These are phyloP conservation scores for Eristalis pertinax DNA, from an alignment of 2,888 invertebrate species.

Conservation along the genomic window DNA sequence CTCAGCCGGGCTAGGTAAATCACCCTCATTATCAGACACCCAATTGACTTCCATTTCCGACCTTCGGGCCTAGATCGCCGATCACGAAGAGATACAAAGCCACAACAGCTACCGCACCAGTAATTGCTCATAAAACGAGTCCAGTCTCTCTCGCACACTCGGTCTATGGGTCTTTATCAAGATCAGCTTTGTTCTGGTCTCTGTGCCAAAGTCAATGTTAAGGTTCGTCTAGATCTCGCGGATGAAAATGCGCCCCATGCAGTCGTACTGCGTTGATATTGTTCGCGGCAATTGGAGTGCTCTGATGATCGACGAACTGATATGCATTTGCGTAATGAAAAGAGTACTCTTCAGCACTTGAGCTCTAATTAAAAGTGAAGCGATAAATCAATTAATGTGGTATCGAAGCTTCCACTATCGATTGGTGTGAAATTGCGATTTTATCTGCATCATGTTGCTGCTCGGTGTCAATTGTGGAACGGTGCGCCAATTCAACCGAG, in stretches of 20 bases:
- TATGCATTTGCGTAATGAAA: constrained; percentile 1
- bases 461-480: constrained; percentile 41
- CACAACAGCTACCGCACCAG: constrained; percentile 16
- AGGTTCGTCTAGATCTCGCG: background rate
- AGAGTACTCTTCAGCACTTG: constrained; percentile 7
- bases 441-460: constrained; percentile 13
- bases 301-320: background rate
- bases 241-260: background rate
- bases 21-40: constrained; percentile 69
- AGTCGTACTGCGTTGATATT: background rate
- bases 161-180: background rate
- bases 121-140: constrained; percentile 40
- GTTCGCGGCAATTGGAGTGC: constrained; percentile 6
- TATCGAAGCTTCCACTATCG: constrained; percentile 10
- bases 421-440: constrained; percentile 21
- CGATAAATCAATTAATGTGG: constrained; percentile 62
- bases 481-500: constrained; percentile 30
- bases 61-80: constrained; percentile 58
- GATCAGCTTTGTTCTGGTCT: background rate
- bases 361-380: constrained; percentile 55
- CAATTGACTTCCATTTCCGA: constrained; percentile 69
- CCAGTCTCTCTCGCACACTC: background rate
- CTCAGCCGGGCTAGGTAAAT: constrained; percentile 36
- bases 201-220: constrained; percentile 9
- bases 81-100: background rate